These are phyloP conservation scores for Megathymus violae DNA, from an alignment of 1,140 invertebrate species.

Conservation along the genomic window DNA sequence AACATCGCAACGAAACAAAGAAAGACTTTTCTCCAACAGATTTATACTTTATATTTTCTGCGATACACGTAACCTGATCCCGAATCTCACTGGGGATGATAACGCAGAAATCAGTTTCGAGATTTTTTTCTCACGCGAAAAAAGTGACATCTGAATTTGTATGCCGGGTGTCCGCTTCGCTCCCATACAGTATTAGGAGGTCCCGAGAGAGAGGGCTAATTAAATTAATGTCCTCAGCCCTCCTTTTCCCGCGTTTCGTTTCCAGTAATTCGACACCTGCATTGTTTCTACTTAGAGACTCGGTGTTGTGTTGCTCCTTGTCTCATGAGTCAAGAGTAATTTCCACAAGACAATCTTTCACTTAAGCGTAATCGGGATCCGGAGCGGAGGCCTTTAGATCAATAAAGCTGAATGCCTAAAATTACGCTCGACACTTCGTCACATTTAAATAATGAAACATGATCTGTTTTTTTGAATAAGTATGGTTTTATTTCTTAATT, in stretches of 20 bases:
- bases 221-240: constrained; percentile 83
- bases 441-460: not conserved
- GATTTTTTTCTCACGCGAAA: constrained; percentile 82
- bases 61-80: constrained; percentile 67
- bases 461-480: not conserved
- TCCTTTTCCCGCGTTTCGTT: constrained; percentile 64
- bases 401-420: constrained; percentile 8
- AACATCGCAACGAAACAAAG: constrained; percentile 28
- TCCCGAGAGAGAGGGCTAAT: constrained; percentile 80
- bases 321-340: constrained; percentile 33
- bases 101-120: constrained; percentile 70
- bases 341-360: constrained; percentile 42
- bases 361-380: constrained; percentile 30
- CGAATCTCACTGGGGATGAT: constrained; percentile 60
- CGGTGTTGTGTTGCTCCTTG: constrained; percentile 47
- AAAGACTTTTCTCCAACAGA: constrained; percentile 49
- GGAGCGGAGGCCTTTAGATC: constrained; percentile 25
- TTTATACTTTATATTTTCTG: constrained; percentile 63
- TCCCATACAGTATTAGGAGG: constrained; percentile 78
- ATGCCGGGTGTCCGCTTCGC: constrained; percentile 60
- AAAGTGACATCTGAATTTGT: constrained; percentile 75
- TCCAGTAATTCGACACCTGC: constrained; percentile 79
- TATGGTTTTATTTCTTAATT: too few relatives aligned
- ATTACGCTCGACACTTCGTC: constrained; percentile 3
- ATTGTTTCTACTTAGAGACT: constrained; percentile 61